Base-by-base conservation (phyloP, 2,113 vertebrate genomes). In the Eulacestoma nigropectus region DNA sequence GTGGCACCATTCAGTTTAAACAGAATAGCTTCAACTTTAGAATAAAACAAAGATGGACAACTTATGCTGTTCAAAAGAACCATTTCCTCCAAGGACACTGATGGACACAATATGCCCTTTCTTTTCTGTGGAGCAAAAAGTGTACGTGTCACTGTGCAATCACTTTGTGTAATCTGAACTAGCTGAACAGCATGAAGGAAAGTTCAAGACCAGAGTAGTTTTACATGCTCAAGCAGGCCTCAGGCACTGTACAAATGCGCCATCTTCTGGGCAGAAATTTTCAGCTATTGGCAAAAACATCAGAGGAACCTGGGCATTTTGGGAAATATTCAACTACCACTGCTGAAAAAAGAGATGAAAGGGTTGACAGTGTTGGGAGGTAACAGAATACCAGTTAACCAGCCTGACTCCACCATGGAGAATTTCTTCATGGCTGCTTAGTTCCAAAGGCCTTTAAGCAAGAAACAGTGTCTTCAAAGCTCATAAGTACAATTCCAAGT, bases 241-340 rank as follows among this genome's bases (percentile, higher is more conserved):
- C 49, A 53, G 32, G 20, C 47, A 7, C 69, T 76, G 44, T 87
- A 49, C 87, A 85, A 94, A 70, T 10, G 0, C 64, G 50, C 91
- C 94, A 96, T 77, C 96, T 96, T 50, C 93, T 95, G 96, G 95
- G 41, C 42, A 89, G 57, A 87, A 59, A 30, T 6, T 39, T 76
- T 56, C 47, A 90, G 21, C 22, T 32, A 8, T 14, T 11, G 30
- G 47, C 29, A 88, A 52, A 82, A 59, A 8, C 18, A 21, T 29
- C 26, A 7, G 20, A 7, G 33, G 59, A 77, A 57, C 3, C 13
- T 12, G 7, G 47, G 8, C 17, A 37, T 53, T 87, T 70, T 26
- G 32, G 60, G 63, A 65, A 77, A 50, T 13, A 39, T 46, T 52
- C 11, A 83, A 14, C 37, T 37, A 47, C 22, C 39, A 30, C 35